Evolutionary conservation across 2,888 invertebrate genomes (phyloP), one percentile per base, ranked within the genome.

Genomic region (Plemyria rubiginata): DNA sequence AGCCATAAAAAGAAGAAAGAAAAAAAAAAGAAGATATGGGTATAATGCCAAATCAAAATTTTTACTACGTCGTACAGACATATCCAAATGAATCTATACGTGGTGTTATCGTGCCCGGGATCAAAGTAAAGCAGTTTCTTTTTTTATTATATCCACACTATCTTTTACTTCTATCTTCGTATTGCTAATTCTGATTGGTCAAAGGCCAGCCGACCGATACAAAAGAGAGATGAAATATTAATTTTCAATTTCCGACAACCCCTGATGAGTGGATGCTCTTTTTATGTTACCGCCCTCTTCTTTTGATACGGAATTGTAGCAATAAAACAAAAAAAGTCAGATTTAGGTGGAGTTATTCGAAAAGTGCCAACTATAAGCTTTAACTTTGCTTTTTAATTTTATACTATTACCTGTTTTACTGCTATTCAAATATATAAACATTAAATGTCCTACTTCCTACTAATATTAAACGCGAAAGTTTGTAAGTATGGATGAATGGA

Each of bases 191-290:
- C 73, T 82, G 83, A 86, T 85, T 86, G 86, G 79, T 84, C 86
- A 86, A 86, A 86, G 85, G 81, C 73, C 70, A 1, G 45, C 38
- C 45, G 54, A 12, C 56, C 54, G 51, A 64, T 74, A 72, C 66
- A 68, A 67, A 62, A 62, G 66, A 70, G 57, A 53, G 32, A 70
- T 71, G 76, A 84, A 84, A 83, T 85, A 84, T 86, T 86, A 85
- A 86, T 86, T 84, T 85, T 62, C 81, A 83, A 86, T 86, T 84
- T 82, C 75, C 77, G 70, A 72, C 71, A 53, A 51, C 70, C 69
- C 71, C 70, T 73, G 74, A 76, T 75, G 73, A 72, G 68, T 57
- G 46, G 41, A 58, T 66, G 64, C 65, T 77, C 77, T 76, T 72
- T 72, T 73, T 75, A 60, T 54, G 49, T 29, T 68, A 48, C 50